These are phyloP conservation scores for Megalops atlanticus DNA, from an alignment of 2,113 vertebrate species.

Conservation along the genomic window DNA sequence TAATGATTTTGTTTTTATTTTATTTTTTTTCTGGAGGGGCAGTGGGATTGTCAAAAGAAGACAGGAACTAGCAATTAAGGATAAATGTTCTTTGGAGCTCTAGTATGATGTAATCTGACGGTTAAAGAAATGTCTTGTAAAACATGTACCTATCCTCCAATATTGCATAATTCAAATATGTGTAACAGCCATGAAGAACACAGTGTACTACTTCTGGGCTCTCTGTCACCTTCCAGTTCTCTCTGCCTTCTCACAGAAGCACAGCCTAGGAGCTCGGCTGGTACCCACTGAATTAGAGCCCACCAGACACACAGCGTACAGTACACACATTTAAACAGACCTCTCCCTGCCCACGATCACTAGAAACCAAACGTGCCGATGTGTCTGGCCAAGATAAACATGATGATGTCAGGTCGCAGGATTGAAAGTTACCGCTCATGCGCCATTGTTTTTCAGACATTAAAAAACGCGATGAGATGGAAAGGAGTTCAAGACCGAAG, in stretches of 20 bases:
- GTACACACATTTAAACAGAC: background rate
- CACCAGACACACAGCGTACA: background rate
- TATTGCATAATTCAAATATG: too few species aligned
- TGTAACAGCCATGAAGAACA: background rate
- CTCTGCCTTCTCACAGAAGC: background rate
- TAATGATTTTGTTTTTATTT: too few species aligned
- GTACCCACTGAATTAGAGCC: background rate
- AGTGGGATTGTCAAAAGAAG: too few species aligned
- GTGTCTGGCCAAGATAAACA: background rate
- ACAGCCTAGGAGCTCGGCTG: background rate
- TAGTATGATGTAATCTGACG: too few species aligned
- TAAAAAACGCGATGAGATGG: background rate
- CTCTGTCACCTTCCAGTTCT: background rate
- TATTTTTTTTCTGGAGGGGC: too few species aligned
- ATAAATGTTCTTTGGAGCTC: too few species aligned
- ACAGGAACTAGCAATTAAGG: too few species aligned
- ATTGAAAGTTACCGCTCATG: background rate
- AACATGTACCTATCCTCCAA: background rate
- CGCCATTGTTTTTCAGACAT: background rate
- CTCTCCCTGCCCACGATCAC: background rate
- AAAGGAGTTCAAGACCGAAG: background rate
- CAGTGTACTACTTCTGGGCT: background rate
- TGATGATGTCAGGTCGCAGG: background rate
- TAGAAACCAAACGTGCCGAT: background rate
- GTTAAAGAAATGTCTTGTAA: too few species aligned